These are phyloP conservation scores for Penaeus japonicus DNA, from an alignment of 1,140 invertebrate species.

Conservation along the genomic window DNA sequence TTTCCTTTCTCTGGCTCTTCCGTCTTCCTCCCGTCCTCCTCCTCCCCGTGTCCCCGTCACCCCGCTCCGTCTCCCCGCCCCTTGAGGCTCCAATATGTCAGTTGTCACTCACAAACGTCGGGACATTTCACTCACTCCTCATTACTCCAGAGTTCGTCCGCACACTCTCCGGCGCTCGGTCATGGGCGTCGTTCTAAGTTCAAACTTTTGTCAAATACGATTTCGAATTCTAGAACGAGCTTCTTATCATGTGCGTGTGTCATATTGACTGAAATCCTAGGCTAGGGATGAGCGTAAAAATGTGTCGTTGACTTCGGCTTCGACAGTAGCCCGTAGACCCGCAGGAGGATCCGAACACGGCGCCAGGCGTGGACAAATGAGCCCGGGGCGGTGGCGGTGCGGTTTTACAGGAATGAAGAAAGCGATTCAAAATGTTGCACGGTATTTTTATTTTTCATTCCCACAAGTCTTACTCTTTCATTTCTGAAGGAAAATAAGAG, in stretches of 20 bases:
- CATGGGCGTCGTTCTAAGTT: no score
- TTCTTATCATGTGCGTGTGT: no score
- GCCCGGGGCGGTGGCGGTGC: slow-evolving; percentile 29
- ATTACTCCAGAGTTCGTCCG: slow-evolving; percentile 37
- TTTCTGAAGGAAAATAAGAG: no score
- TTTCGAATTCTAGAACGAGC: no score
- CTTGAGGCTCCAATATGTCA: slow-evolving; percentile 53
- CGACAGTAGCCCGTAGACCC: no score
- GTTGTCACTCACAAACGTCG: slow-evolving; percentile 50
- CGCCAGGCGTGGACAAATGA: slow-evolving; percentile 48
- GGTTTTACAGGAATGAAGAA: slow-evolving; percentile 52
- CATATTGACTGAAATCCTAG: no score
- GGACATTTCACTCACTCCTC: slow-evolving; percentile 55
- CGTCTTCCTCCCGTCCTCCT: neutral
- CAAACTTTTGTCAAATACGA: no score
- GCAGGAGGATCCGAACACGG: neutral
- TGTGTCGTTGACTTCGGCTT: no score
- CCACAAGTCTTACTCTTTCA: neutral
- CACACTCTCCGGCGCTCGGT: no score
- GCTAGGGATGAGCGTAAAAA: no score
- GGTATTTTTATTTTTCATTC: slow-evolving; percentile 8
- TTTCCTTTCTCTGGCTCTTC: neutral
- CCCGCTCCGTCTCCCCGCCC: neutral
- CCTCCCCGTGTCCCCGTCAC: neutral
- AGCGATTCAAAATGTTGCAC: slow-evolving; percentile 32